Base-by-base conservation (phyloP, 2,113 vertebrate genomes). In the Chrysemys picta region DNA sequence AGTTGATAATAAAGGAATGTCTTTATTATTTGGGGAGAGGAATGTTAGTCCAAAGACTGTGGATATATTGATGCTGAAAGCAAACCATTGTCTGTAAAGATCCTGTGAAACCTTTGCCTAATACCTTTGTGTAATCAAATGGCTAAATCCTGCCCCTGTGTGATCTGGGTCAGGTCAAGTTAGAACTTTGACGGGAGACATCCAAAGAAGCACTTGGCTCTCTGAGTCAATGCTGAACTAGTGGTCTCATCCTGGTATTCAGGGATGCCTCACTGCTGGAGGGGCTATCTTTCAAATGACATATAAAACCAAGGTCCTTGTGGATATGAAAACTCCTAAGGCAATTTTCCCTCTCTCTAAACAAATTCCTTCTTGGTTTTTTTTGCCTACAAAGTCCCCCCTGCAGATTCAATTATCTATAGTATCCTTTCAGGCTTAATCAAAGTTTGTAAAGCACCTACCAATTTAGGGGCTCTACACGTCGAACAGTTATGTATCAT, bases 381-480 rank as follows among this genome's bases (percentile, higher is more conserved):
- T 17, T 94, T 97, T 95, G 69, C 52, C 93, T 87, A 78, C 57
- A 1, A 5, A 80, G 19, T 91, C 93, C 93, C 89, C 90, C 82
- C 56, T 57, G 50, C 42, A 88, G 69, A 94, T 95, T 89, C 72
- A 94, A 72, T 27, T 1, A 1, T 6, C 84, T 16, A 27, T 25
- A n/a, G 10, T 84, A 87, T 85, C 31, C 12, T 1, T 14, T 14
- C 54, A 84, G 35, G 59, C 88, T 91, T 91, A 92, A 85, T 84
- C 81, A 92, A 88, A 76, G 22, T 82, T 92, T 93, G 52, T 85
- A 84, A 14, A 92, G 17, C 17, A 78, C 10, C 57, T 83, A 9
- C 54, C 88, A 87, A 85, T 93, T 93, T 59, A 65, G 85, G 57
- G 3, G 22, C 47, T 89, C 27, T 87, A 25, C 25, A 45, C 45